phyloP scores from a whole-genome alignment of 2,113 vertebrate species.

The Cinclus cinclus region DNA sequence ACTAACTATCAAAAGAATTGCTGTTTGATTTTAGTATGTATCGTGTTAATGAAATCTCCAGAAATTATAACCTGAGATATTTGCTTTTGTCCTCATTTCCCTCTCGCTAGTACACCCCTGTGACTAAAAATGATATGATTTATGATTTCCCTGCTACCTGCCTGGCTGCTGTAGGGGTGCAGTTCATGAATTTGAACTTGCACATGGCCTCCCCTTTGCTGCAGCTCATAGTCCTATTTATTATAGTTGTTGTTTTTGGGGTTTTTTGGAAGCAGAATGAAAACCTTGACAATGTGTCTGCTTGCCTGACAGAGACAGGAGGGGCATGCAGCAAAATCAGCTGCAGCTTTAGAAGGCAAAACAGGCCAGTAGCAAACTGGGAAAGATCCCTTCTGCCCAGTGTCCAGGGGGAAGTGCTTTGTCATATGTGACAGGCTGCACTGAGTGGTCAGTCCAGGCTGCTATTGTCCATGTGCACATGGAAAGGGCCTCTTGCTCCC shows the following conservation, averaged over 20 bases:
- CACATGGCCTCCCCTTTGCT: not conserved
- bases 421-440: not conserved
- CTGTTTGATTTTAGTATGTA: not conserved
- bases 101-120: not conserved
- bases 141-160: not conserved
- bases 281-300: not conserved
- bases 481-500: slow-evolving; percentile 8
- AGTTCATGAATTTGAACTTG: not conserved
- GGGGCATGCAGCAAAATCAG: not conserved
- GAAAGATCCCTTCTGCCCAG: not conserved
- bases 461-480: not conserved
- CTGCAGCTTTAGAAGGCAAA: not conserved
- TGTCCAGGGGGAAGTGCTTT: slow-evolving; percentile 33
- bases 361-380: not conserved
- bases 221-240: not conserved
- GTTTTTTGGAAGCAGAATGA: not conserved
- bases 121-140: not conserved
- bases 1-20: not conserved
- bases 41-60: not conserved
- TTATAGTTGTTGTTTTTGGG: not conserved
- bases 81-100: not conserved
- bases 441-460: not conserved
- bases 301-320: not conserved
- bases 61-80: rapidly evolving
- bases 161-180: not conserved